These are phyloP conservation scores for Argynnis bischoffii DNA, from an alignment of 2,888 invertebrate genomes.

Conservation along the genomic window DNA sequence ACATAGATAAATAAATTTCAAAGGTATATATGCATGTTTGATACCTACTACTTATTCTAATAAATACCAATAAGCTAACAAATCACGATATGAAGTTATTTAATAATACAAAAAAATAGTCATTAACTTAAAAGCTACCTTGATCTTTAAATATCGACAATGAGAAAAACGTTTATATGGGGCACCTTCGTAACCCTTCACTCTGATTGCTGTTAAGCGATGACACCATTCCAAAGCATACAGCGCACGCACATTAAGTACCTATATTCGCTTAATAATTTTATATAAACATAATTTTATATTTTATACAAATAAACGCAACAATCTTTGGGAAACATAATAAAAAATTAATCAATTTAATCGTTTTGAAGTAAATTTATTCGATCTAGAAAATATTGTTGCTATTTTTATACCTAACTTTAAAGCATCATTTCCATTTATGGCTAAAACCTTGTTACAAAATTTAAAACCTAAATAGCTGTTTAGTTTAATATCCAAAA, in stretches of 20 bases:
- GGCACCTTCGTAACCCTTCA: slow-evolving; percentile 66
- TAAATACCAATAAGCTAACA: background rate
- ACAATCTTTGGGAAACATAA: too few relatives aligned
- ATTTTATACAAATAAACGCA: too few relatives aligned
- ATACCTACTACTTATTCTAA: background rate
- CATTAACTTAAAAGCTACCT: slow-evolving; percentile 46
- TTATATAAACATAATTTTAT: too few relatives aligned
- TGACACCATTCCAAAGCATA: slow-evolving; percentile 54
- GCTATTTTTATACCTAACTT: background rate
- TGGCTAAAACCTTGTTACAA: slow-evolving; percentile 7
- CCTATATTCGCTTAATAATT: slow-evolving; percentile 1
- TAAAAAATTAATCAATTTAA: too few relatives aligned
- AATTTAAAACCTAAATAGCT: slow-evolving; percentile 8
- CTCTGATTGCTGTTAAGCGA: slow-evolving; percentile 54
- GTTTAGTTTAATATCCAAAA: slow-evolving; percentile 7
- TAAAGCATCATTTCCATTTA: background rate
- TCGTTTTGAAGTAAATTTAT: too few relatives aligned
- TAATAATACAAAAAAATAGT: slow-evolving; percentile 44
- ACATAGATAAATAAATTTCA: background rate
- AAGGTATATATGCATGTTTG: background rate
- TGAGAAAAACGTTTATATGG: slow-evolving; percentile 57
- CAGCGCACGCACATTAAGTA: slow-evolving; percentile 25
- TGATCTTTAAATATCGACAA: slow-evolving; percentile 65
- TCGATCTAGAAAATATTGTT: too few relatives aligned
- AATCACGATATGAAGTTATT: slow-evolving; percentile 16